phyloP scores from a whole-genome alignment of 1,140 invertebrate genomes.

The Drosophila azteca region DNA sequence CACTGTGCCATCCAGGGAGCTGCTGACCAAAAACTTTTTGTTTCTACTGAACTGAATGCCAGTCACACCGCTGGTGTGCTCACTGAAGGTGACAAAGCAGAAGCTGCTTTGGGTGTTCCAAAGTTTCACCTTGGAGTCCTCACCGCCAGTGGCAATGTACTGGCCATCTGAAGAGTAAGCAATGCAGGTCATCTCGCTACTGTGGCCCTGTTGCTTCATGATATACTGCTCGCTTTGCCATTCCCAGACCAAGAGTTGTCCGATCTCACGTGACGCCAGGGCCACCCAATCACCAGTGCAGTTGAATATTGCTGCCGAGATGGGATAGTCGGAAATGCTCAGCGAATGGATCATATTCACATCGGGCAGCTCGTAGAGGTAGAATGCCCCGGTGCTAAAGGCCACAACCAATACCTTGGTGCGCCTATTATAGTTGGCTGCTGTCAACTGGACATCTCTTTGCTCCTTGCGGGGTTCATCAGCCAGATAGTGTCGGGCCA shows the following conservation, averaged over 20 bases:
- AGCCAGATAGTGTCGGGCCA: slow-evolving; percentile 89
- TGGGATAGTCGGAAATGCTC: slow-evolving; percentile 91
- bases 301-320: slow-evolving; percentile 93
- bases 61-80: slow-evolving; percentile 93
- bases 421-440: slow-evolving; percentile 91
- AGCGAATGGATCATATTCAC: slow-evolving; percentile 96
- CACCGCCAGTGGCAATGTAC: slow-evolving; percentile 95
- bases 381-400: slow-evolving; percentile 93
- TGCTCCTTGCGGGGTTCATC: slow-evolving; percentile 88
- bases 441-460: slow-evolving; percentile 87
- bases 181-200: slow-evolving; percentile 93
- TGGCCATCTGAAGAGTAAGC: slow-evolving; percentile 96
- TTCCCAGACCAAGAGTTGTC: slow-evolving; percentile 98
- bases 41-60: slow-evolving; percentile 93
- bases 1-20: slow-evolving; percentile 97
- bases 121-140: slow-evolving; percentile 98
- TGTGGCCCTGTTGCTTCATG: slow-evolving; percentile 98
- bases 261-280: slow-evolving; percentile 91
- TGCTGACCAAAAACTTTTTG: slow-evolving; percentile 95
- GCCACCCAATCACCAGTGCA: slow-evolving; percentile 97
- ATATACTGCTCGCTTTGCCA: slow-evolving; percentile 99
- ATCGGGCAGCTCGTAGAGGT: slow-evolving; percentile 96
- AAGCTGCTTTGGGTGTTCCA: slow-evolving; percentile 96
- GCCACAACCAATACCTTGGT: slow-evolving; percentile 92
- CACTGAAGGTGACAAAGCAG: slow-evolving; percentile 97